Conservation (phyloP, 2,797 vertebrate genomes). For the Myotis pilosus region DNA sequence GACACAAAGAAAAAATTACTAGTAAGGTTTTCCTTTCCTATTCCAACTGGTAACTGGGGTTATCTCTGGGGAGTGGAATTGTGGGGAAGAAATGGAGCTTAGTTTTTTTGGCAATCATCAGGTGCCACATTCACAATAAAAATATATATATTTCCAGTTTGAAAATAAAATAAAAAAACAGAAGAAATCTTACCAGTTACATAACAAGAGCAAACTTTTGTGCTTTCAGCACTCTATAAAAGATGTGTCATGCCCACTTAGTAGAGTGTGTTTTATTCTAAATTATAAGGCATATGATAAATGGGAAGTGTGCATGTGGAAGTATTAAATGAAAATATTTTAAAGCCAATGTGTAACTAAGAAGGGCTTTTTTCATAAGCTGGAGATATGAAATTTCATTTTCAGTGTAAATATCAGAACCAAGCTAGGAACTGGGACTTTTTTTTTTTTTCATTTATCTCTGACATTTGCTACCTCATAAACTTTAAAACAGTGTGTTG, state of each 20-base stretch:
- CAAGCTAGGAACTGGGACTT: slow-evolving; percentile 52
- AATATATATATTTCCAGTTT: not conserved
- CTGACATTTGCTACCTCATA: slow-evolving; percentile 72
- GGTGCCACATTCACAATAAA: slow-evolving; percentile 25
- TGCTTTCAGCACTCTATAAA: slow-evolving; percentile 50
- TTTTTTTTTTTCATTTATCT: slow-evolving; percentile 69
- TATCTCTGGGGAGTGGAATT: slow-evolving; percentile 9
- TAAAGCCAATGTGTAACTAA: slow-evolving; percentile 38
- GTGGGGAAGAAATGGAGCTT: not conserved
- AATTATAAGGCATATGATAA: slow-evolving; percentile 58
- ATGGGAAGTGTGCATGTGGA: slow-evolving; percentile 23
- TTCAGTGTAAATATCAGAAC: slow-evolving; percentile 72
- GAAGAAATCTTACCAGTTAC: slow-evolving; percentile 41
- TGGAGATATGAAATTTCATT: slow-evolving; percentile 68
- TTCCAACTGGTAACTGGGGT: not conserved
- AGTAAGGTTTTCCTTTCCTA: slow-evolving; percentile 48
- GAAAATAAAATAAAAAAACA: slow-evolving; percentile 63
- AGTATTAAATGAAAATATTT: slow-evolving; percentile 64
- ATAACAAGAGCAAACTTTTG: slow-evolving; percentile 45
- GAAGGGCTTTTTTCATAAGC: slow-evolving; percentile 26
- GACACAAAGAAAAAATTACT: not conserved
- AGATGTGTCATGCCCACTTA: slow-evolving; percentile 56
- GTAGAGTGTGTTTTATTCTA: slow-evolving; percentile 35
- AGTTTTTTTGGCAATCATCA: not conserved
- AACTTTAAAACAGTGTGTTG: slow-evolving; percentile 71